Percentiles rank a stretch among this genome's conserved stretches.
These are phyloP conservation scores for Setophaga coronata DNA, from an alignment of 2,113 vertebrate species.

Conservation along the genomic window DNA sequence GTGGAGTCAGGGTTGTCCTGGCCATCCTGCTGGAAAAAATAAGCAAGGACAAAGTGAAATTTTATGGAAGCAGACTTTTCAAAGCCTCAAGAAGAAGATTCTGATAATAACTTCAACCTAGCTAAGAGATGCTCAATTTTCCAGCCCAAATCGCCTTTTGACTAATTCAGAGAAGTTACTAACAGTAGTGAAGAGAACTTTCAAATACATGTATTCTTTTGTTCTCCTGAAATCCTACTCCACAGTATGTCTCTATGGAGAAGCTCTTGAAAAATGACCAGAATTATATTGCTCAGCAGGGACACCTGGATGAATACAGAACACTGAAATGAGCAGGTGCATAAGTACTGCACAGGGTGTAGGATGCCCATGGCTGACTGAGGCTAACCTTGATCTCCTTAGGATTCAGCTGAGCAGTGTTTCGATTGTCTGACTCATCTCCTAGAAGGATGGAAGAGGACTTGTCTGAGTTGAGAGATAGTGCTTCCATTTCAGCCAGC, in stretches of 20 bases:
- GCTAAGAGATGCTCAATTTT: background rate
- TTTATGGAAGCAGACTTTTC: background rate
- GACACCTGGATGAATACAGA: background rate
- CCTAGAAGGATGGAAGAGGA: constrained; percentile 90
- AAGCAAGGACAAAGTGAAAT: background rate
- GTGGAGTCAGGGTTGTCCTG: constrained; percentile 52
- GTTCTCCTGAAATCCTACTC: background rate
- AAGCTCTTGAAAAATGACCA: background rate
- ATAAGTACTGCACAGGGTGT: background rate
- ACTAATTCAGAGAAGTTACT: background rate
- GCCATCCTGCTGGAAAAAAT: constrained; percentile 44
- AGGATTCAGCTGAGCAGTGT: constrained; percentile 76
- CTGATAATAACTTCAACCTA: background rate
- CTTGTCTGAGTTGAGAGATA: constrained; percentile 93
- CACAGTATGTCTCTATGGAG: background rate
- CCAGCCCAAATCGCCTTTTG: background rate
- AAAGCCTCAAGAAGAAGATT: background rate
- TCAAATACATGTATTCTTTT: background rate
- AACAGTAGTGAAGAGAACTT: background rate
- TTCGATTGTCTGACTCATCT: constrained; percentile 89
- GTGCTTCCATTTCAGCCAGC: constrained; percentile 94
- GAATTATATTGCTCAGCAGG: background rate
- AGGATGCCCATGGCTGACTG: background rate
- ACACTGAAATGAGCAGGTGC: background rate
- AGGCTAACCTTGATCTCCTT: constrained; percentile 82